Evolutionary conservation across 2,888 invertebrate species (phyloP).

Genomic region (Archips xylosteana): DNA sequence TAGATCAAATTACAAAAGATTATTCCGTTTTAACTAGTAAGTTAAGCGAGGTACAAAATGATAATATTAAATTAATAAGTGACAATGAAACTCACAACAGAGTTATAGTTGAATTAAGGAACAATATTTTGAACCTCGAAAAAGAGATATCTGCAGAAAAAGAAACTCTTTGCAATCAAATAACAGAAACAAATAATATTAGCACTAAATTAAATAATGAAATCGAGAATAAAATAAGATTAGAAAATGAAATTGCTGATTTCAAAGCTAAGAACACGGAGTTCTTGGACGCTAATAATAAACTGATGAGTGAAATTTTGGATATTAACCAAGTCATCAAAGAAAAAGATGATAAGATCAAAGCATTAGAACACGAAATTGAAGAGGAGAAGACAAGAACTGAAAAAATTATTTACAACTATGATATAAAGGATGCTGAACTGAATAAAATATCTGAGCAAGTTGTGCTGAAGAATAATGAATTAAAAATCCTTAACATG

Average conservation of each 20-base stretch:
- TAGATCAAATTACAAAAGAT: background rate
- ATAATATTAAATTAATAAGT: conserved; percentile 4
- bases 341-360: conserved; percentile 10
- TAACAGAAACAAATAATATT: background rate
- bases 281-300: background rate
- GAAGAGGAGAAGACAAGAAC: background rate
- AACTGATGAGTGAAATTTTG: background rate
- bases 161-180: conserved; percentile 1
- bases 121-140: conserved; percentile 3
- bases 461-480: conserved; percentile 6
- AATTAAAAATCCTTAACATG: conserved; percentile 4
- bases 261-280: background rate
- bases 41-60: background rate
- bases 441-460: conserved; percentile 8
- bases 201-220: conserved; percentile 2
- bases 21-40: background rate
- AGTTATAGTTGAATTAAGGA: conserved; percentile 5
- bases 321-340: background rate
- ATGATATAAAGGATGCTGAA: conserved; percentile 5
- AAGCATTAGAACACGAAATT: background rate
- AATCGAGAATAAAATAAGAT: background rate
- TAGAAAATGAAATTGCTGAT: background rate
- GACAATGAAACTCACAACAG: background rate
- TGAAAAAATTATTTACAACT: background rate
- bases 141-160: background rate